Evolutionary conservation across 2,888 invertebrate species (phyloP), one percentile per base, ranked within the genome.

Genomic region (Hofmannophila pseudospretella): DNA sequence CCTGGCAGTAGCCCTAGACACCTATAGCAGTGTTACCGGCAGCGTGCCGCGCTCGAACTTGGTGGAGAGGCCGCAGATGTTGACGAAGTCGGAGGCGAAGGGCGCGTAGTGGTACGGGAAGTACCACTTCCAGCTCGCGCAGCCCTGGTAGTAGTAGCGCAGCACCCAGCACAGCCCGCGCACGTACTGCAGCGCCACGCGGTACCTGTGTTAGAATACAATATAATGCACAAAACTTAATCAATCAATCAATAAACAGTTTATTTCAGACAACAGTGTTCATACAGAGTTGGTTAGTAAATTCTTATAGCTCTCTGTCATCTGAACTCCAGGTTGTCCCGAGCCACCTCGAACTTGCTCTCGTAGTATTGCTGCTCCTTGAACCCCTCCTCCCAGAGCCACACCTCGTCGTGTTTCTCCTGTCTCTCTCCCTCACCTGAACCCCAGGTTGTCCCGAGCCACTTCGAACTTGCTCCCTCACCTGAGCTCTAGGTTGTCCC

Each of bases 61-160:
- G 1, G 95, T 95, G 30, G 94, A 93, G 1, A 97, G 85, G 1
- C 95, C 94, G 36, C 91, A 91, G 38, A 99, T 93, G 69, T 97
- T 95, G 41, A 96, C 90, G 84, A 99, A 99, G 88, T 99, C 99
- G 0, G 98, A 98, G 2, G 99, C 99, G 85, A 99, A 99, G 4
- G 99, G 99, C 10, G 99, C 99, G 88, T 99, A 99, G 85, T 99
- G 99, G 78, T 97, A 99, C 0, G 99, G 99, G 81, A 97, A 99
- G 87, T 98, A 99, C 99, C 99, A 99, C 82, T 98, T 96, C 99
- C 99, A 99, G 10, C 96, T 97, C 22, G 97, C 96, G 85, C 99
- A 99, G 35, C 99, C 99, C 90, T 99, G 99, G 85, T 99, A 99
- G 84, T 99, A 99, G 85, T 99, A 99, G 53, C 95, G 92, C 16